These are phyloP conservation scores for Drosophila neocordata DNA, from an alignment of 1,140 invertebrate species.

Conservation along the genomic window DNA sequence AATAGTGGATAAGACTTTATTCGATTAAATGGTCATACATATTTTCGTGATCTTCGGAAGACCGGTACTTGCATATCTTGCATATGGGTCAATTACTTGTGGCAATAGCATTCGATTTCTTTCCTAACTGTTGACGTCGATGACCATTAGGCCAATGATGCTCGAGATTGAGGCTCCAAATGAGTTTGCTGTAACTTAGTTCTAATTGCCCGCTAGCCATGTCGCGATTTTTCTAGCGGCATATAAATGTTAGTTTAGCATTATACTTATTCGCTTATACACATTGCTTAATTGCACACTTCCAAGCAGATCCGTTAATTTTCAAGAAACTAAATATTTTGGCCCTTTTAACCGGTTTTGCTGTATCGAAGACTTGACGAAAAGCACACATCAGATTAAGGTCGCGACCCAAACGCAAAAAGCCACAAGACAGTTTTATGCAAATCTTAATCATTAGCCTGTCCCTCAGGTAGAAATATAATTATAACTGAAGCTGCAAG, in stretches of 20 bases:
- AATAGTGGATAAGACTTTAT: too few relatives aligned
- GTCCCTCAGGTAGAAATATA: background rate
- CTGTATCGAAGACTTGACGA: conserved; percentile 33
- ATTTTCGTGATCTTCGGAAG: too few relatives aligned
- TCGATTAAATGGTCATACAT: too few relatives aligned
- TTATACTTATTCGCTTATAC: conserved; percentile 45
- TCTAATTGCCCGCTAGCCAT: conserved; percentile 48
- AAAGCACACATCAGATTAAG: conserved; percentile 36
- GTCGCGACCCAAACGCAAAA: conserved; percentile 27
- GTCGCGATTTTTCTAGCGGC: conserved; percentile 36
- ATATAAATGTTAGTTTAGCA: conserved; percentile 73
- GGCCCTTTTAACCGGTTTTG: conserved; percentile 46
- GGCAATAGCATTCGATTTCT: conserved; percentile 23
- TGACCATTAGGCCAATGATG: conserved; percentile 37
- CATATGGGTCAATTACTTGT: conserved; percentile 62
- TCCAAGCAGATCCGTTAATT: background rate
- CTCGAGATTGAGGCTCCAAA: background rate
- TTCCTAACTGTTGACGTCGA: conserved; percentile 53
- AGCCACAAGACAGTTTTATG: conserved; percentile 26
- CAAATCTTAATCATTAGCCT: conserved; percentile 49
- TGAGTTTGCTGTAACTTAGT: conserved; percentile 13
- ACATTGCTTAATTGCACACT: conserved; percentile 64
- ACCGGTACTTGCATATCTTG: conserved; percentile 14
- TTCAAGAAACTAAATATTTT: conserved; percentile 28
- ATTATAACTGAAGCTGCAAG: too few relatives aligned